A percentile compares a stretch with the other conserved stretches of the same genome.
These are phyloP conservation scores for Notothenia coriiceps DNA, from an alignment of 2,113 vertebrate genomes.

Conservation along the genomic window DNA sequence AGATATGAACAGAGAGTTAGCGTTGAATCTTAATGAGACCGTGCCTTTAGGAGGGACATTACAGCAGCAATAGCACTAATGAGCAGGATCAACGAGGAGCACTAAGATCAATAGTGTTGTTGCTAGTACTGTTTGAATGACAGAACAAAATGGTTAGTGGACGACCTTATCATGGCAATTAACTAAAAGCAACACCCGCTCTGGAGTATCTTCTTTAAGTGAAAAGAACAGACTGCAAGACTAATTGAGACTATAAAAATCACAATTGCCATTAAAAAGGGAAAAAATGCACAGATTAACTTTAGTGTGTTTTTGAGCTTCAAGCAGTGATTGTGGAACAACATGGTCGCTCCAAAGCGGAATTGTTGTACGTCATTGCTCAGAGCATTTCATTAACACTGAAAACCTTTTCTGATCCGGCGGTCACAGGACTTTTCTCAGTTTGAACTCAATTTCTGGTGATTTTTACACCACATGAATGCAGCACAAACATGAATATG, in stretches of 20 bases:
- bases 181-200: constrained; percentile 58
- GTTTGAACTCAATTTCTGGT: too few relatives aligned
- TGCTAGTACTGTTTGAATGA: constrained; percentile 28
- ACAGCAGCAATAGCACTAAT: constrained; percentile 50
- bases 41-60: constrained; percentile 42
- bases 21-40: constrained; percentile 39
- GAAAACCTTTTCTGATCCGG: too few relatives aligned
- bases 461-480: too few relatives aligned
- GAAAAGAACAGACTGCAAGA: constrained; percentile 52
- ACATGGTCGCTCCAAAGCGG: too few relatives aligned
- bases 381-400: too few relatives aligned
- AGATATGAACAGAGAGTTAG: constrained; percentile 1
- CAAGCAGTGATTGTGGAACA: too few relatives aligned
- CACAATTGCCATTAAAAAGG: constrained; percentile 10
- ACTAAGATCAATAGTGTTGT: constrained; percentile 31
- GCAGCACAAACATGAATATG: too few relatives aligned
- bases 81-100: constrained; percentile 45
- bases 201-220: constrained; percentile 39
- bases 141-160: constrained; percentile 54
- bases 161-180: constrained; percentile 71
- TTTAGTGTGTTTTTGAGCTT: background rate
- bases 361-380: too few relatives aligned
- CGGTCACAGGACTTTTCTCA: too few relatives aligned
- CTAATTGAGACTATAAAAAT: constrained; percentile 56
- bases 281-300: constrained; percentile 33